These are phyloP conservation scores for Oreochromis aureus DNA, from an alignment of 2,113 vertebrate species.

Conservation along the genomic window DNA sequence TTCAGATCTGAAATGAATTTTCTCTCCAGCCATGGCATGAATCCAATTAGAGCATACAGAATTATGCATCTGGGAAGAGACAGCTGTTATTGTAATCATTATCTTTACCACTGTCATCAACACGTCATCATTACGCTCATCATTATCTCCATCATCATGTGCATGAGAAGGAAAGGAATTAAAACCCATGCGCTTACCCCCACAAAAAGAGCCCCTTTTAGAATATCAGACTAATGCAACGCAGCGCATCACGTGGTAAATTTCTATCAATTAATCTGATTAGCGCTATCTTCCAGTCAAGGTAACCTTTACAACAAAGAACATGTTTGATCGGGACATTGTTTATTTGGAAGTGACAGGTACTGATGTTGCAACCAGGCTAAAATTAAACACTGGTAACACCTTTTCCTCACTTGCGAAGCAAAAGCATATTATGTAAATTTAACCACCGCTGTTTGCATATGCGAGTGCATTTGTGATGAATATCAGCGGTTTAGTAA, in stretches of 20 bases:
- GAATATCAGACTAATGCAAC: background rate
- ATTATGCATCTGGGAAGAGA: constrained; percentile 23
- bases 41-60: constrained; percentile 17
- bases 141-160: background rate
- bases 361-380: constrained; percentile 23
- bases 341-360: background rate
- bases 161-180: background rate
- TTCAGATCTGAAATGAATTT: constrained; percentile 6
- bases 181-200: background rate
- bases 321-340: constrained; percentile 11
- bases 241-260: background rate
- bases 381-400: background rate
- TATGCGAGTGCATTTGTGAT: background rate
- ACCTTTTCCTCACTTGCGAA: background rate
- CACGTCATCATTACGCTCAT: constrained; percentile 1
- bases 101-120: constrained; percentile 19
- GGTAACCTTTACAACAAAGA: constrained; percentile 35
- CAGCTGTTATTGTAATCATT: constrained; percentile 41
- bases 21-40: background rate
- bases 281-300: constrained; percentile 24
- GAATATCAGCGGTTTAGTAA: background rate
- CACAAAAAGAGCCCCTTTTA: background rate
- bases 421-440: constrained; percentile 18
- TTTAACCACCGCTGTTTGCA: background rate
- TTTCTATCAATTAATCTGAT: constrained; percentile 47